These are phyloP conservation scores for Nautilus pompilius DNA, from an alignment of 1,140 invertebrate species.

Conservation along the genomic window DNA sequence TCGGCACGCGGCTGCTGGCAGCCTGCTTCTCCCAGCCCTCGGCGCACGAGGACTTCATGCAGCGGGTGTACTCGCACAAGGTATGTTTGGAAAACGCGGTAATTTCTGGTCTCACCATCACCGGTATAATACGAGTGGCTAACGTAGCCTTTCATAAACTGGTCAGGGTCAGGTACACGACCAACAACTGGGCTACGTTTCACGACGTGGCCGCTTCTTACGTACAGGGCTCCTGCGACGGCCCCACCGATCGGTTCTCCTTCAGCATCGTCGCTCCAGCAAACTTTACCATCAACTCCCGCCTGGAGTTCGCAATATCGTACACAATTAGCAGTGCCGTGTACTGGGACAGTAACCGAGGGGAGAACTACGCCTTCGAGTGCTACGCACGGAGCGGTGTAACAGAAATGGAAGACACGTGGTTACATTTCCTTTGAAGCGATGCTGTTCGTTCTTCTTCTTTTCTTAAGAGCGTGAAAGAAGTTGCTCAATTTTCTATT, in stretches of 20 bases:
- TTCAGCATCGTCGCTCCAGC: constrained; percentile 69
- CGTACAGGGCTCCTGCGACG: constrained; percentile 84
- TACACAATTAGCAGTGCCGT: constrained; percentile 74
- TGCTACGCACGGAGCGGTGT: constrained; percentile 48
- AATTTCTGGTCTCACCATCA: constrained; percentile 66
- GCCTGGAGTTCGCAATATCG: constrained; percentile 76
- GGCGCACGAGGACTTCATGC: constrained; percentile 72
- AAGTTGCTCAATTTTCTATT: too few species aligned
- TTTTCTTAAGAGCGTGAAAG: too few species aligned
- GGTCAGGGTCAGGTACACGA: constrained; percentile 80
- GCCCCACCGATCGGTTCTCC: constrained; percentile 79
- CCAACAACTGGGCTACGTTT: constrained; percentile 81
- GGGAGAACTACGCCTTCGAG: constrained; percentile 69
- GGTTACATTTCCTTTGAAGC: constrained; percentile 43
- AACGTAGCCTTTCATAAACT: constrained; percentile 90
- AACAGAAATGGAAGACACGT: constrained; percentile 31
- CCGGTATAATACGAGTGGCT: constrained; percentile 79
- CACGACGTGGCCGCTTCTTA: constrained; percentile 76
- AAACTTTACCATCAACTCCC: constrained; percentile 67
- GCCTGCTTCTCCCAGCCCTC: constrained; percentile 82
- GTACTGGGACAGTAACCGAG: constrained; percentile 88
- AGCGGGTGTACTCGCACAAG: constrained; percentile 67
- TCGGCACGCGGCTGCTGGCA: constrained; percentile 58
- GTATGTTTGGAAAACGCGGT: constrained; percentile 80
- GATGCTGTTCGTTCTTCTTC: too few species aligned